These are phyloP conservation scores for Cephus cinctus DNA, from an alignment of 1,140 invertebrate species.

Conservation along the genomic window DNA sequence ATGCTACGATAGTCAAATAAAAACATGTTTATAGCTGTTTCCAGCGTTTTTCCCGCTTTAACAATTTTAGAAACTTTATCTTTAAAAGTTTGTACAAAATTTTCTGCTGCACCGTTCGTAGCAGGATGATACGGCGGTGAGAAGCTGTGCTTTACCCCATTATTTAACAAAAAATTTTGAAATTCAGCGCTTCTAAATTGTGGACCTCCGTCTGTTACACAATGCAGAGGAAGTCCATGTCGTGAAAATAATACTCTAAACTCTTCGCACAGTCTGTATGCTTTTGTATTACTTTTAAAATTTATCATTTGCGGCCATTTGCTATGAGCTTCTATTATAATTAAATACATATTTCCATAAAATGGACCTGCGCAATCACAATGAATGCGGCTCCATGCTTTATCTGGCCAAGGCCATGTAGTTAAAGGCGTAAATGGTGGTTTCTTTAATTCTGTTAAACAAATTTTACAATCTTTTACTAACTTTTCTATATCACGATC, in stretches of 20 bases:
- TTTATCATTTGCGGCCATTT: conserved; percentile 14
- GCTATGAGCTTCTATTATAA: conserved; percentile 5
- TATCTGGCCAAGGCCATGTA: conserved; percentile 15
- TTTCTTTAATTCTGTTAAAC: neutral
- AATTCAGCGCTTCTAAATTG: conserved; percentile 16
- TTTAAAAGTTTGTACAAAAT: neutral
- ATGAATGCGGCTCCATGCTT: neutral
- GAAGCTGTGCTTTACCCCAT: conserved; percentile 19
- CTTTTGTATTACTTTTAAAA: neutral
- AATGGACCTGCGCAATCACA: conserved; percentile 6
- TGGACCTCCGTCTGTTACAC: conserved; percentile 23
- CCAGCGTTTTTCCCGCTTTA: neutral
- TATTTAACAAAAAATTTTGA: conserved; percentile 15
- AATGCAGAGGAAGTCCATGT: conserved; percentile 20
- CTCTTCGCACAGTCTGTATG: neutral
- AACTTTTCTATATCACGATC: conserved; percentile 2
- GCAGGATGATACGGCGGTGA: conserved; percentile 19
- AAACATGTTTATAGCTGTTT: neutral
- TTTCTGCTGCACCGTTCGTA: conserved; percentile 13
- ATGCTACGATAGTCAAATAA: neutral
- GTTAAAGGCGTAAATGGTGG: neutral
- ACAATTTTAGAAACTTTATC: neutral
- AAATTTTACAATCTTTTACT: neutral
- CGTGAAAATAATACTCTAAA: conserved; percentile 17
- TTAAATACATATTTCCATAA: conserved; percentile 1